Conservation (phyloP, 2,113 vertebrate genomes). For the Epinephelus cyanopodus region DNA sequence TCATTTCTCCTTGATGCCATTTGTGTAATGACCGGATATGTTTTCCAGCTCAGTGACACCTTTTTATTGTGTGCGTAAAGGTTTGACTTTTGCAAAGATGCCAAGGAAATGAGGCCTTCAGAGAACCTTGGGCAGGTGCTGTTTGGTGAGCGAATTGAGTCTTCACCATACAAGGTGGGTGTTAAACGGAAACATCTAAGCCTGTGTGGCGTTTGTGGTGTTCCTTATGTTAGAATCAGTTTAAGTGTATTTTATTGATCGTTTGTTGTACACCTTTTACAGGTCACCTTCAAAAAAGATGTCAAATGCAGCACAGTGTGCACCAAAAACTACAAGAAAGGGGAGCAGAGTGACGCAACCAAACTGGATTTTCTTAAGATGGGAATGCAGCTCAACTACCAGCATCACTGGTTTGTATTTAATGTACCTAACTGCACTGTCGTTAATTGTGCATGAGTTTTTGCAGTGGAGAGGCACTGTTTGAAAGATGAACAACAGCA, state of each 20-base stretch:
- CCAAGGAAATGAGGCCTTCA: slow-evolving; percentile 91
- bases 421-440: accelerated
- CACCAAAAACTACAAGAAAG: slow-evolving; percentile 73
- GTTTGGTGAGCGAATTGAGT: slow-evolving; percentile 98
- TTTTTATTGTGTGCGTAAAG: slow-evolving; percentile 71
- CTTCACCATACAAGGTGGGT: slow-evolving; percentile 95
- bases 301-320: slow-evolving; percentile 77
- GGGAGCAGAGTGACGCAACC: slow-evolving; percentile 49
- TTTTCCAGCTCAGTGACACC: not conserved
- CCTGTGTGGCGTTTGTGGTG: not conserved
- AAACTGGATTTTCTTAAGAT: slow-evolving; percentile 85
- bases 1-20: not conserved
- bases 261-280: not conserved
- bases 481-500: not conserved
- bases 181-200: not conserved
- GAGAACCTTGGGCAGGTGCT: slow-evolving; percentile 99
- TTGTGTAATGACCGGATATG: not conserved
- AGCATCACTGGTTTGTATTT: slow-evolving; percentile 85
- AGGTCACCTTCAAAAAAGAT: slow-evolving; percentile 81
- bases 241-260: not conserved
- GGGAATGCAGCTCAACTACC: slow-evolving; percentile 88
- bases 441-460: not conserved
- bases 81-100: slow-evolving; percentile 97
- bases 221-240: not conserved
- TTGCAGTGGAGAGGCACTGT: not conserved